Evolutionary conservation across 92 coral and sea anemone genomes (phyloP).

Genomic region (Anthopleura xanthogrammica): DNA sequence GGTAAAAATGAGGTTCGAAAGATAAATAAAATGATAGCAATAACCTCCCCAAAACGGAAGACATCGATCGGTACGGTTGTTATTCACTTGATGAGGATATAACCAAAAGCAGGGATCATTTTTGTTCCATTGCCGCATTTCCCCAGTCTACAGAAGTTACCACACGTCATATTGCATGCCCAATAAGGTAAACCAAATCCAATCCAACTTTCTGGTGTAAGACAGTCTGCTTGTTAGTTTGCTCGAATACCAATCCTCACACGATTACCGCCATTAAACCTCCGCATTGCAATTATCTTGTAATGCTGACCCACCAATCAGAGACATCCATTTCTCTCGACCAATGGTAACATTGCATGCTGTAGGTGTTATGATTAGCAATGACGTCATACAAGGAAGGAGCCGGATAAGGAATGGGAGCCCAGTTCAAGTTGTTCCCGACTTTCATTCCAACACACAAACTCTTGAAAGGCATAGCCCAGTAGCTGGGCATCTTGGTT

Average conservation of each 20-base stretch:
- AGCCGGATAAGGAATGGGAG: conserved; percentile 39
- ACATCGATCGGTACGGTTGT: too few species aligned
- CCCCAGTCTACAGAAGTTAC: conserved; percentile 14
- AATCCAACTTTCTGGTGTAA: conserved; percentile 35
- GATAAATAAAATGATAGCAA: too few species aligned
- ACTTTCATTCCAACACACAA: conserved; percentile 70
- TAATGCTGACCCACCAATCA: conserved; percentile 62
- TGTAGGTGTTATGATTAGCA: conserved; percentile 46
- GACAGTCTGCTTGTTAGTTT: conserved; percentile 48
- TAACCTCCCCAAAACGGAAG: too few species aligned
- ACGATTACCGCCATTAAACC: conserved; percentile 19
- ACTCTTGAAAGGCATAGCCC: conserved; percentile 52
- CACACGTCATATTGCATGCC: conserved; percentile 23
- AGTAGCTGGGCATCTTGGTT: not conserved
- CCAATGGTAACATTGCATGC: conserved; percentile 40
- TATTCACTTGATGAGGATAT: conserved; percentile 34
- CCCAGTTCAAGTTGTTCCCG: conserved; percentile 32
- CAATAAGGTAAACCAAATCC: conserved; percentile 42
- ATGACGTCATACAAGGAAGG: conserved; percentile 64
- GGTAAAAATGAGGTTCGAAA: too few species aligned
- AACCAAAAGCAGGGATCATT: conserved; percentile 37
- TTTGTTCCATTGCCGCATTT: not conserved
- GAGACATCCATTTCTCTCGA: conserved; percentile 39
- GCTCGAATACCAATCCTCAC: conserved; percentile 40
- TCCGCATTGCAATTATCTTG: conserved; percentile 54